Evolutionary conservation across 2,888 invertebrate genomes (phyloP), one percentile per base, ranked within the genome.

Genomic region (Trichogramma dendrolimi): DNA sequence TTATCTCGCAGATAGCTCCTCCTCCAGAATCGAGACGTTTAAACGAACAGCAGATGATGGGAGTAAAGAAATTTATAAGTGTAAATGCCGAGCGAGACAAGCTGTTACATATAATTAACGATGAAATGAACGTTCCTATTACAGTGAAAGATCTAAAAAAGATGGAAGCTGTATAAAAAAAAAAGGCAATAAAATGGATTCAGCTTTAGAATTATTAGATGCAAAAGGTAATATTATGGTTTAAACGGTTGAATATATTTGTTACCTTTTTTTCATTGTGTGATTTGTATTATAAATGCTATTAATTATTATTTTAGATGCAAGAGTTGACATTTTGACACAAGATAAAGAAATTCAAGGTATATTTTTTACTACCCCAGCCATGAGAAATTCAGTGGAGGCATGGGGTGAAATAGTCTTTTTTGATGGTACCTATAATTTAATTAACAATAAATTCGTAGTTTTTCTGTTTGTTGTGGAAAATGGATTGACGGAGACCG

Each of bases 361-460:
- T 4, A 10, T 53, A 42, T 53, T 53, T 14, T 41, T 43, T 11
- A 53, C 53, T 4, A 53, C 42, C 4, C 42, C 42, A 53, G 39
- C 4, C 10, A 52, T 52, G 51, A 5, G 6, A 52, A 7, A 40
- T 4, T 52, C 51, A 40, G 5, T 52, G 8, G 6, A 40, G 40
- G 38, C 51, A 52, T 52, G 51, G 39, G 51, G 51, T 5, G 51
- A 40, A 38, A 52, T 14, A 4, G 41, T 52, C 6, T 52, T 10
- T 39, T 52, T 52, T 52, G 51, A 52, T 52, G 51, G 51, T 4
- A 52, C 51, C 6, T 52, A 52, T 10, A 52, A 52, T n/a, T 52
- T 52, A 40, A 5, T 38, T 7, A 5, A 10, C 5, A 14, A 52
- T 38, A 40, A 40, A 4, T 52, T 39, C 8, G 11, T 38, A 5